A percentile compares a stretch with the other conserved stretches of the same genome.
These are phyloP conservation scores for Halcyon chelicuti DNA, from an alignment of 2,797 vertebrate species.

Conservation along the genomic window DNA sequence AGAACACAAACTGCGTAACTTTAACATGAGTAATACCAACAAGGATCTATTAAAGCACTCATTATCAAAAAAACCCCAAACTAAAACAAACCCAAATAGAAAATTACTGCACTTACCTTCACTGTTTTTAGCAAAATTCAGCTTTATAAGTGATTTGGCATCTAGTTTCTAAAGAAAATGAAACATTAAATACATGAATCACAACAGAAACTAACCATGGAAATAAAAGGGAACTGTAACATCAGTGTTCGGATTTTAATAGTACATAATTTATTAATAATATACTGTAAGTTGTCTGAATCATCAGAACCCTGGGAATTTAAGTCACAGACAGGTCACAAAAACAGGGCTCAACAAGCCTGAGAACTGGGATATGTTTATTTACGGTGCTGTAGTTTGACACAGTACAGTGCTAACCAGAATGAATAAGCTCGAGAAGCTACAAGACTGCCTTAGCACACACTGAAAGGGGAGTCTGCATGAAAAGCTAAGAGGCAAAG, in stretches of 20 bases:
- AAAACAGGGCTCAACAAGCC: not conserved
- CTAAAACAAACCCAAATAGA: not conserved
- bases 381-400: not conserved
- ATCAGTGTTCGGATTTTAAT: not conserved
- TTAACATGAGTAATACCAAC: not conserved
- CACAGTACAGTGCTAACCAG: not conserved
- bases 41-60: not conserved
- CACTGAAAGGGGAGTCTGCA: not conserved
- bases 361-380: not conserved
- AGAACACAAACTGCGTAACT: not conserved
- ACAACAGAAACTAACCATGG: not conserved
- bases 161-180: slow-evolving; percentile 89
- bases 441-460: not conserved
- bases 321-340: not conserved
- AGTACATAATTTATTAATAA: slow-evolving; percentile 15
- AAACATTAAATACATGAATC: slow-evolving; percentile 49
- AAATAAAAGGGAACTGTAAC: slow-evolving; percentile 8
- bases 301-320: slow-evolving; percentile 14
- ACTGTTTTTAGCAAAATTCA: slow-evolving; percentile 93
- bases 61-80: not conserved
- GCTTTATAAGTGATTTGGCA: slow-evolving; percentile 91
- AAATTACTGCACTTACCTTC: slow-evolving; percentile 85
- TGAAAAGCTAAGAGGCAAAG: not conserved
- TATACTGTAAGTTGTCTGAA: not conserved
- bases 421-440: not conserved